Evolutionary conservation across 2,113 vertebrate species (phyloP).

Genomic region (Perca schrenkii): DNA sequence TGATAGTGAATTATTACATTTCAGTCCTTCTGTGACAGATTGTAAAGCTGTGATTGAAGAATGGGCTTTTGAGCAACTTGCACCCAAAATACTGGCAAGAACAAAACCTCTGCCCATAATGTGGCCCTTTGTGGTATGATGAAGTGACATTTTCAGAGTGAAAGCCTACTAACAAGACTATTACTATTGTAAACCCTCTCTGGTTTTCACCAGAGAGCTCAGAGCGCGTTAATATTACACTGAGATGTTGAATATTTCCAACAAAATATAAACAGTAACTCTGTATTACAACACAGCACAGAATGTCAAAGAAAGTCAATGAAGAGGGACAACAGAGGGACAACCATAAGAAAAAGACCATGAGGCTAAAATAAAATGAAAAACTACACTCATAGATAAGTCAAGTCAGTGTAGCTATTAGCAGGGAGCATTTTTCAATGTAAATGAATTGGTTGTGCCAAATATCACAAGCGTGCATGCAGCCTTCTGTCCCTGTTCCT

Average conservation of each 20-base stretch:
- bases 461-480: slow-evolving; percentile 4
- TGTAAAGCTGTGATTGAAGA: neutral
- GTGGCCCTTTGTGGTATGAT: slow-evolving; percentile 23
- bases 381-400: neutral
- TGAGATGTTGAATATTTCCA: slow-evolving; percentile 14
- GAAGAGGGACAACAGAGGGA: neutral
- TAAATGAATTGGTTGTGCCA: neutral
- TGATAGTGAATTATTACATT: neutral
- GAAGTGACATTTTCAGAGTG: slow-evolving; percentile 11
- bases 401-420: neutral
- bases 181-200: slow-evolving; percentile 25
- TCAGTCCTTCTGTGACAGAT: neutral
- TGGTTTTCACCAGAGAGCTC: neutral
- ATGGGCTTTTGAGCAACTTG: neutral
- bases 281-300: neutral
- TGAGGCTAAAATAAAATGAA: neutral
- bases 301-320: neutral
- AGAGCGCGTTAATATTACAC: slow-evolving; percentile 34
- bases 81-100: slow-evolving; percentile 20
- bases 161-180: neutral
- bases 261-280: slow-evolving; percentile 28
- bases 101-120: slow-evolving; percentile 21
- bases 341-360: neutral
- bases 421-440: neutral
- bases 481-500: slow-evolving; percentile 14